phyloP scores from a whole-genome alignment of 2,797 vertebrate species.

The Parauchenoglanis ngamensis region DNA sequence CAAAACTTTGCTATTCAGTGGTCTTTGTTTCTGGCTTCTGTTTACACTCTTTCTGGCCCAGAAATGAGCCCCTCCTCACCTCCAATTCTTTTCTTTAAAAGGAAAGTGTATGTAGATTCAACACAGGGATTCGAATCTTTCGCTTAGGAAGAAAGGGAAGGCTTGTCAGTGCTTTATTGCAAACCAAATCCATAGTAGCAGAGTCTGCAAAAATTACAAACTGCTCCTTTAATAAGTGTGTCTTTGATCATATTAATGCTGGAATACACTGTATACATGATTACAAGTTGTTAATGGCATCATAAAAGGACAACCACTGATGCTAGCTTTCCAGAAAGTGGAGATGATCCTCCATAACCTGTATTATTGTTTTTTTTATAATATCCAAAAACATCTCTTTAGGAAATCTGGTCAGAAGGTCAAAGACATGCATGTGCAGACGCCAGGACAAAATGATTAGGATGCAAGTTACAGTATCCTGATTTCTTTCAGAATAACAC shows the following conservation, averaged over 20 bases:
- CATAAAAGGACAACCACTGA: neutral
- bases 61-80: neutral
- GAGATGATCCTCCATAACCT: neutral
- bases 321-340: neutral
- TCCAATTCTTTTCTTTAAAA: neutral
- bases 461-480: neutral
- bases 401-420: neutral
- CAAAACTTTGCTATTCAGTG: neutral
- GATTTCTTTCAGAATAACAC: neutral
- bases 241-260: neutral
- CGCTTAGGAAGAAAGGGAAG: neutral
- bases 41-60: neutral
- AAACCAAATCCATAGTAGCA: neutral
- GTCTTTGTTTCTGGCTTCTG: neutral
- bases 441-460: neutral
- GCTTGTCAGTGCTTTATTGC: neutral
- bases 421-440: neutral
- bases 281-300: neutral
- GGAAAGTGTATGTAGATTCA: neutral
- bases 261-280: neutral
- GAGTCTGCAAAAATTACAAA: neutral
- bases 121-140: neutral
- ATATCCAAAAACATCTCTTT: neutral
- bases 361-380: neutral
- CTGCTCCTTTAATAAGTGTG: neutral